Conservation (phyloP, 2,113 vertebrate species). For the Gnathonemus echidnorhynchus region DNA sequence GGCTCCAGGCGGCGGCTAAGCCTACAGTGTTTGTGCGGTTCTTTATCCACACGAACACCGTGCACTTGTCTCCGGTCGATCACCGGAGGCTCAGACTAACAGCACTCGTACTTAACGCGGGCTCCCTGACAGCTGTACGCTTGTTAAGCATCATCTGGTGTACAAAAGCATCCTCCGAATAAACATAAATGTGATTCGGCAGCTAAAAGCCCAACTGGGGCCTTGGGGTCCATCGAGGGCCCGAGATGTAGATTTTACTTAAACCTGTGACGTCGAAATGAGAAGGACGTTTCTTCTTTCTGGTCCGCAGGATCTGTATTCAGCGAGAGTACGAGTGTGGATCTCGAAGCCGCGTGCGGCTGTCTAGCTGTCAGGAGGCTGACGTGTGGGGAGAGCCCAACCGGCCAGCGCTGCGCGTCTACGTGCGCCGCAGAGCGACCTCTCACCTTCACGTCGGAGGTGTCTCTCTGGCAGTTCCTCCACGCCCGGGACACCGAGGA, state of each 20-base stretch:
- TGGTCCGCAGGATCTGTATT: neutral
- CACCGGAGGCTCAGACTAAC: neutral
- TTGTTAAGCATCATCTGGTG: neutral
- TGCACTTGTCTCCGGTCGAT: neutral
- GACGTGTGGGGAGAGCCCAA: neutral
- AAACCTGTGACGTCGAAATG: neutral
- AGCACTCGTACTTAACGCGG: neutral
- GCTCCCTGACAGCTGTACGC: neutral
- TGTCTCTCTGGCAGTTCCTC: conserved; percentile 96
- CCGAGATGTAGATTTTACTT: neutral
- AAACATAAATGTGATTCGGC: neutral
- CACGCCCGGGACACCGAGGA: conserved; percentile 90
- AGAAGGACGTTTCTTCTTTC: neutral
- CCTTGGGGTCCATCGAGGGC: neutral
- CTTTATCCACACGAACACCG: neutral
- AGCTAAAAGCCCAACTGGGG: neutral
- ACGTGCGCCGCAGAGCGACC: neutral
- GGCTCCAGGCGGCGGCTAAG: neutral
- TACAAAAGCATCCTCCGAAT: neutral
- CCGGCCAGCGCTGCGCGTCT: neutral
- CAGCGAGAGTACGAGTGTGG: neutral
- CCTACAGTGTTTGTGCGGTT: neutral
- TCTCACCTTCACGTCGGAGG: conserved; percentile 93
- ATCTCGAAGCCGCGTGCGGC: neutral
- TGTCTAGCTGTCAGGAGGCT: neutral